Conservation (phyloP, 2,888 invertebrate genomes). For the Choristoneura rosaceana region DNA sequence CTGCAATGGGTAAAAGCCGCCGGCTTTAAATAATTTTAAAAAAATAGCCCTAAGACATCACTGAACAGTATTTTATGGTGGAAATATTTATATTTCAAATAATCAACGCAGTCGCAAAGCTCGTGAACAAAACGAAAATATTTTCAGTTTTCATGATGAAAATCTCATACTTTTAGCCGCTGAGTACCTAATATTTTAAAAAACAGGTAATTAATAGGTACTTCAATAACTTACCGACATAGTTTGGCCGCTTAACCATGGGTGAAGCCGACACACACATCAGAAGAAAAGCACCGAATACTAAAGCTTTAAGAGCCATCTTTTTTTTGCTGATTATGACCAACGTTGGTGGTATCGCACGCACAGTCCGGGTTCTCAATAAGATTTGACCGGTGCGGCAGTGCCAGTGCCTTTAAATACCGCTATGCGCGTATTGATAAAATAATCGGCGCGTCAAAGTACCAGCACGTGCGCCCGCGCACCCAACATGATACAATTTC, state of each 20-base stretch:
- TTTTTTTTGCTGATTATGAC: neutral
- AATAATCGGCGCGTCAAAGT: conserved; percentile 3
- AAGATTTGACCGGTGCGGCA: conserved; percentile 20
- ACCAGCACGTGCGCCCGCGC: conserved; percentile 13
- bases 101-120: neutral
- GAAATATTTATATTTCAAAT: no score
- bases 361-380: conserved; percentile 9
- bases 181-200: neutral
- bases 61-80: no score
- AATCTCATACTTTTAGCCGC: neutral
- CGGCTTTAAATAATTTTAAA: no score
- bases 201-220: neutral
- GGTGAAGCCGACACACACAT: conserved; percentile 17
- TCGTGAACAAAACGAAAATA: neutral
- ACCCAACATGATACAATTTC: conserved; percentile 3
- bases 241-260: neutral
- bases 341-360: conserved; percentile 8
- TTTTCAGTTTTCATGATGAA: no score
- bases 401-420: conserved; percentile 33
- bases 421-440: conserved; percentile 19
- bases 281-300: conserved; percentile 31
- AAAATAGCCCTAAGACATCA: no score
- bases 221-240: neutral
- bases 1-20: no score
- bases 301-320: conserved; percentile 27